A percentile compares a stretch with the other conserved stretches of the same genome.
Conservation (phyloP, 1,140 invertebrate genomes). For the Lordiphosa stackelbergi region DNA sequence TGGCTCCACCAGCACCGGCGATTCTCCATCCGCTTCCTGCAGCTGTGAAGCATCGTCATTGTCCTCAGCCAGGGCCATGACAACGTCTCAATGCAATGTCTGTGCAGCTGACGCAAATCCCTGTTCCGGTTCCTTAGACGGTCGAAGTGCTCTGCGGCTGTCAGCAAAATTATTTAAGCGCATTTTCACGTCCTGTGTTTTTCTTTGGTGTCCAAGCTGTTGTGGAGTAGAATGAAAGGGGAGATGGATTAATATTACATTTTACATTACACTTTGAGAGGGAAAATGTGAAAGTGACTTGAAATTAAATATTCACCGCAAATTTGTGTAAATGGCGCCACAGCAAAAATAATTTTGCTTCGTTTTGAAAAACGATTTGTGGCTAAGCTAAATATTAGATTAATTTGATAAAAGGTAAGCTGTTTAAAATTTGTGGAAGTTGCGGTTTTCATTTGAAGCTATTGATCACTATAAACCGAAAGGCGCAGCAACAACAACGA, state of each 20-base stretch:
- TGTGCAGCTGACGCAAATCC: conserved; percentile 43
- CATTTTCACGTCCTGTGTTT: conserved; percentile 39
- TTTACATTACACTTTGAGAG: too few species aligned
- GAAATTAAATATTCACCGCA: too few species aligned
- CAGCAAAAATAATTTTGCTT: too few species aligned
- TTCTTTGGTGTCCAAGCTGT: conserved; percentile 21
- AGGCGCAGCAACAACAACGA: too few species aligned
- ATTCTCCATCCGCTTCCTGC: conserved; percentile 46
- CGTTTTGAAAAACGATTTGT: too few species aligned
- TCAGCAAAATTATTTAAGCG: conserved; percentile 47
- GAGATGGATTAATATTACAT: background rate
- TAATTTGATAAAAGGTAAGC: too few species aligned
- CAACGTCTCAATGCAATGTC: conserved; percentile 38
- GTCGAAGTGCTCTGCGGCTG: conserved; percentile 33
- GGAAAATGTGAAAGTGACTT: too few species aligned
- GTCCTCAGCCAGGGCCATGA: conserved; percentile 23
- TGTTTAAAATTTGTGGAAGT: too few species aligned
- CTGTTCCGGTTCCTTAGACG: conserved; percentile 33
- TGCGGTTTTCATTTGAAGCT: too few species aligned
- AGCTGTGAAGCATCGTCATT: conserved; percentile 24
- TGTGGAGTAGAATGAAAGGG: conserved; percentile 1
- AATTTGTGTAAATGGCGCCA: too few species aligned
- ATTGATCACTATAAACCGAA: too few species aligned
- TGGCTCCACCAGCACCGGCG: conserved; percentile 30
- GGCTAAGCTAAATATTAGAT: too few species aligned